Conservation (phyloP, 1,140 invertebrate genomes). For the Pachypsylla venusta region DNA sequence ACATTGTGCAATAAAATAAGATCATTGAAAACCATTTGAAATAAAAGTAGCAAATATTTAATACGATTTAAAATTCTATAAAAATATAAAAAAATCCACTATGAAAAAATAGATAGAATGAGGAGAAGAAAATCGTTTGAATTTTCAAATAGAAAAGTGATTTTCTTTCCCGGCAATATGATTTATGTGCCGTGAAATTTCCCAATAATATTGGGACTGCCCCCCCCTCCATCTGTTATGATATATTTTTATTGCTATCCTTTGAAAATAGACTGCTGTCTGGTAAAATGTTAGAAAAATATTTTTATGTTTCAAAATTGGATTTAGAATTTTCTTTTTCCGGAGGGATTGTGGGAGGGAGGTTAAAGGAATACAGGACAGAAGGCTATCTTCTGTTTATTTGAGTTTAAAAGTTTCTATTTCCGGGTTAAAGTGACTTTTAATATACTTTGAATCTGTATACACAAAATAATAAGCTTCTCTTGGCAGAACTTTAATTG, state of each 20-base stretch:
- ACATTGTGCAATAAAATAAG: neutral
- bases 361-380: too few relatives aligned
- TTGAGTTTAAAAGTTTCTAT: too few relatives aligned
- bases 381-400: too few relatives aligned
- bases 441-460: too few relatives aligned
- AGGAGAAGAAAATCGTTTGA: conserved; percentile 2
- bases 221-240: neutral
- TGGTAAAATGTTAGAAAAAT: conserved; percentile 3
- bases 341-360: too few relatives aligned
- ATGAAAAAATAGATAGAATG: neutral
- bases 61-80: conserved; percentile 9
- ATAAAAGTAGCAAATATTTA: neutral
- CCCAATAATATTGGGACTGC: conserved; percentile 6
- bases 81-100: too few relatives aligned
- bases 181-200: conserved; percentile 8
- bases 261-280: conserved; percentile 5
- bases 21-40: neutral
- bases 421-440: too few relatives aligned
- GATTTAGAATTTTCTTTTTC: neutral
- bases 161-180: conserved; percentile 6
- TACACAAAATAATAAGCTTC: too few relatives aligned
- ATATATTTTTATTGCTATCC: conserved; percentile 8
- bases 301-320: conserved; percentile 8
- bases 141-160: conserved; percentile 10
- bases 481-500: too few relatives aligned